Percentiles rank a stretch among this genome's conserved stretches.
Evolutionary conservation across 2,888 invertebrate genomes (phyloP).

Genomic region (Agrotis clavis): DNA sequence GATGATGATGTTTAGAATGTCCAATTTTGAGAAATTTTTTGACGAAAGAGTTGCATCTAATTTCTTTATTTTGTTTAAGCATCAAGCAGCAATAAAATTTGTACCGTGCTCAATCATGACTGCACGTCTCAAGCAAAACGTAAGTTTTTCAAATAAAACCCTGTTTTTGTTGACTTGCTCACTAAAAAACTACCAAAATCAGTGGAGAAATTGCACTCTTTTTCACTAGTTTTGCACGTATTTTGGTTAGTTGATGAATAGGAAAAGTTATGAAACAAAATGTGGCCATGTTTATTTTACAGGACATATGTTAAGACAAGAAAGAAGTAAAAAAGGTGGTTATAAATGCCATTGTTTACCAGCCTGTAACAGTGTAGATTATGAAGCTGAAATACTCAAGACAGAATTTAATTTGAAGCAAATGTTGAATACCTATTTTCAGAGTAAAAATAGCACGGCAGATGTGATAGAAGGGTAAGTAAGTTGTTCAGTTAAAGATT

Average conservation of each 20-base stretch:
- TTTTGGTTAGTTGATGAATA: too few species aligned
- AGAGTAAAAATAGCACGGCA: not conserved
- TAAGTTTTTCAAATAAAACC: conserved; percentile 22
- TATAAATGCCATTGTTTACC: conserved; percentile 67
- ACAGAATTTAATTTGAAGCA: conserved; percentile 86
- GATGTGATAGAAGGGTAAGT: conserved; percentile 6
- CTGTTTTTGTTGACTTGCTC: not conserved
- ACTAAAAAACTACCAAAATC: not conserved
- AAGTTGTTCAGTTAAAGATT: not conserved
- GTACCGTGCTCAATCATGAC: not conserved
- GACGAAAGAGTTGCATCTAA: not conserved
- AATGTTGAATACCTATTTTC: not conserved
- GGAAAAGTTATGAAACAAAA: too few species aligned
- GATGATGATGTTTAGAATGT: too few species aligned
- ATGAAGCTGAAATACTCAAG: conserved; percentile 92
- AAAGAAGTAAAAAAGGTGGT: conserved; percentile 4
- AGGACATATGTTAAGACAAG: conserved; percentile 53
- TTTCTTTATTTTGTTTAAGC: conserved; percentile 29
- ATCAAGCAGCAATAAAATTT: conserved; percentile 34
- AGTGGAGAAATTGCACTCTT: not conserved
- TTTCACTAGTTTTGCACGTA: too few species aligned
- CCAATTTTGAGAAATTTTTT: not conserved
- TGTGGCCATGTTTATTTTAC: conserved; percentile 3
- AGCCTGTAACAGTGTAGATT: conserved; percentile 91
- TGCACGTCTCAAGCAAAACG: conserved; percentile 38